Percentiles rank a stretch among this genome's conserved stretches.
Conservation (phyloP, 2,797 vertebrate genomes). For the Sebastes itinus region DNA sequence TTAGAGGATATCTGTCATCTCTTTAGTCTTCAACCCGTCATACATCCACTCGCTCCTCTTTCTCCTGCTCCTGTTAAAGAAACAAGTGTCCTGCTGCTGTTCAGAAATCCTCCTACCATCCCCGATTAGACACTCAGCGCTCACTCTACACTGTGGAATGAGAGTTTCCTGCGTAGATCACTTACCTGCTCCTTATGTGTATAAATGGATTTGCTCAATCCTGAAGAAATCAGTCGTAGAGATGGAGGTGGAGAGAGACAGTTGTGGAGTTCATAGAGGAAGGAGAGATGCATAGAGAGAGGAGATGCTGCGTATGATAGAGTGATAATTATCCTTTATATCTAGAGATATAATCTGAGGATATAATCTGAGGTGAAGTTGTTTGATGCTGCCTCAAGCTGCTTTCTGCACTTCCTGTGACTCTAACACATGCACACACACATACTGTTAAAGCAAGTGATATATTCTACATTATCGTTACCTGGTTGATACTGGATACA, state of each 20-base stretch:
- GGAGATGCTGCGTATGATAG: not conserved
- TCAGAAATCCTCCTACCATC: not conserved
- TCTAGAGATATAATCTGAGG: no score
- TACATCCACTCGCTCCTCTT: not conserved
- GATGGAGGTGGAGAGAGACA: not conserved
- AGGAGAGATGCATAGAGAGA: not conserved
- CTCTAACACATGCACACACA: no score
- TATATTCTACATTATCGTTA: no score
- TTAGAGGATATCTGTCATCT: not conserved
- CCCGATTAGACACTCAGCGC: not conserved
- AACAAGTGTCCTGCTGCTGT: not conserved
- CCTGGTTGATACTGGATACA: no score
- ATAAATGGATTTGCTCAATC: constrained; percentile 1
- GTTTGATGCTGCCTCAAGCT: not conserved
- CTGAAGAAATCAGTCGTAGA: not conserved
- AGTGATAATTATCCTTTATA: not conserved
- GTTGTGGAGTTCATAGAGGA: not conserved
- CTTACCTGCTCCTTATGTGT: not conserved
- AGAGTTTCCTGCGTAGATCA: not conserved
- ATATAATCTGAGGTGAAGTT: no score
- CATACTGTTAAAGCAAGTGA: no score
- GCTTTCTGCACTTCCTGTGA: no score
- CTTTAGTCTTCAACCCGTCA: not conserved
- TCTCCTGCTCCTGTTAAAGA: not conserved
- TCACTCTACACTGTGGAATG: not conserved